Evolutionary conservation across 2,113 vertebrate species (phyloP).

Genomic region (Rattus rattus): DNA sequence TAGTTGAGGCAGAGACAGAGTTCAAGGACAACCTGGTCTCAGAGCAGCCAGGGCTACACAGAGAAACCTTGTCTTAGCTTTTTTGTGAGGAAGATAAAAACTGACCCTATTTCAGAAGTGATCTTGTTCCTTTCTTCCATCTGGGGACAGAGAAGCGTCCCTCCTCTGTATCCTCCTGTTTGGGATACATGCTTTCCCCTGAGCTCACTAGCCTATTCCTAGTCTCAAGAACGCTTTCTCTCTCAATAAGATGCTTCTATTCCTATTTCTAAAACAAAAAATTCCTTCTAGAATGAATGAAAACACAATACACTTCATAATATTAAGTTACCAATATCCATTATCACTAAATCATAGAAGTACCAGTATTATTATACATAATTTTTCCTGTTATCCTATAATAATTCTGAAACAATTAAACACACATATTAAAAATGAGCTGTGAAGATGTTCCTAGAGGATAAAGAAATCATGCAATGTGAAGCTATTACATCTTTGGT

Average conservation of each 20-base stretch:
- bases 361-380: not conserved
- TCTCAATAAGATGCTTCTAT: not conserved
- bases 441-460: not conserved
- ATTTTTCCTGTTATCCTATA: not conserved
- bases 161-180: not conserved
- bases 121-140: not conserved
- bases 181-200: not conserved
- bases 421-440: slow-evolving; percentile 25
- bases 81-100: slow-evolving; percentile 39
- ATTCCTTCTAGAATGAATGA: slow-evolving; percentile 32
- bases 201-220: not conserved
- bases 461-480: slow-evolving; percentile 38
- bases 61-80: not conserved
- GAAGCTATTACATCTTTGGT: not conserved
- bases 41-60: not conserved
- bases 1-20: not conserved
- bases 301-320: not conserved
- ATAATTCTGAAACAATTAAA: slow-evolving; percentile 32
- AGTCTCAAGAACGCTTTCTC: not conserved
- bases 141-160: not conserved
- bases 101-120: slow-evolving; percentile 28
- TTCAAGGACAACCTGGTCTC: not conserved
- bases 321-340: slow-evolving; percentile 6
- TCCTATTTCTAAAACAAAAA: not conserved
- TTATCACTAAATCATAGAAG: slow-evolving; percentile 24